Conservation (phyloP, 2,888 invertebrate species). For the Sipha maydis region DNA sequence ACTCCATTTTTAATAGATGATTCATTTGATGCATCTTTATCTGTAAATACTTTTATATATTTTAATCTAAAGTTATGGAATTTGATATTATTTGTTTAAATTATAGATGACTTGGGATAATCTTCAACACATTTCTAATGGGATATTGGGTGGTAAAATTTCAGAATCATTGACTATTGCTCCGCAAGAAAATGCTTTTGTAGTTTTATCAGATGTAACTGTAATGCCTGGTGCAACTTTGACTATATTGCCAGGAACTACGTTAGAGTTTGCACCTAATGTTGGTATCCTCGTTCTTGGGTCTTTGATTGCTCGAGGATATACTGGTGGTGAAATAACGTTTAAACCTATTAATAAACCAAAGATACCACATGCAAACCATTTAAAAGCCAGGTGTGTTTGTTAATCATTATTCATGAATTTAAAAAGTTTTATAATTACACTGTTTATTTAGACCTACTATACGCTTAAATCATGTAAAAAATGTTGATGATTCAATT, state of each 20-base stretch:
- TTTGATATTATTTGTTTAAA: not conserved
- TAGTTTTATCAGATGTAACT: conserved; percentile 89
- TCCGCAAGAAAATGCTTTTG: conserved; percentile 77
- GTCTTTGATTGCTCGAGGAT: conserved; percentile 83
- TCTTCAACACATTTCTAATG: conserved; percentile 12
- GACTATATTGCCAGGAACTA: conserved; percentile 87
- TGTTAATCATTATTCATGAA: not conserved
- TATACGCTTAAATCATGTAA: conserved; percentile 51
- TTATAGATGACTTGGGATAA: conserved; percentile 56
- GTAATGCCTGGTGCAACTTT: conserved; percentile 94
- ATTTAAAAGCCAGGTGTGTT: conserved; percentile 41
- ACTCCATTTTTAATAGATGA: conserved; percentile 86
- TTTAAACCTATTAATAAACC: conserved; percentile 74
- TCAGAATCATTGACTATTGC: conserved; percentile 73
- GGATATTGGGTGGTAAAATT: conserved; percentile 53
- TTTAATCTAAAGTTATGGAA: not conserved
- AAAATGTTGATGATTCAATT: conserved; percentile 36
- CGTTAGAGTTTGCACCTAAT: conserved; percentile 93
- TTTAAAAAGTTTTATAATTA: conserved; percentile 2
- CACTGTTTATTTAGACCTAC: conserved; percentile 15
- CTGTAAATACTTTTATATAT: conserved; percentile 67
- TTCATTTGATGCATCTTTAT: conserved; percentile 80
- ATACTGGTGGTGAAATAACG: conserved; percentile 78
- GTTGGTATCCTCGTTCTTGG: conserved; percentile 96
- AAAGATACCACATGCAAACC: conserved; percentile 39